These are phyloP conservation scores for Melanaphis sacchari DNA, from an alignment of 1,140 invertebrate genomes.

Conservation along the genomic window DNA sequence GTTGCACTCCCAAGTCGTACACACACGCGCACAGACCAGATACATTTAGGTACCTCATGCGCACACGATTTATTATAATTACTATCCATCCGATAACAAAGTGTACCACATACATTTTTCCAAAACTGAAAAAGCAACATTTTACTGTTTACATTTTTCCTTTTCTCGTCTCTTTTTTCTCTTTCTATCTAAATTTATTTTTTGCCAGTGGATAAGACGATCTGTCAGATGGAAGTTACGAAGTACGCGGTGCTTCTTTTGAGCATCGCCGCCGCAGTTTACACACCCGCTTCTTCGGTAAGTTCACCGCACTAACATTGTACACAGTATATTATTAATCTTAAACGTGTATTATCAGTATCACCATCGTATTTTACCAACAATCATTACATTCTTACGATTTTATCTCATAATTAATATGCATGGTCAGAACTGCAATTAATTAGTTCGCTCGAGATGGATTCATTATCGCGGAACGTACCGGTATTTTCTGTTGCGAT, in stretches of 20 bases:
- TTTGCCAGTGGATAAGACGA: neutral
- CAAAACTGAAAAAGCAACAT: neutral
- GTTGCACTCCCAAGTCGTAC: slow-evolving; percentile 44
- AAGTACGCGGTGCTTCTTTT: slow-evolving; percentile 22
- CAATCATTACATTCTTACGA: too few species aligned
- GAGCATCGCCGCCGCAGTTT: neutral
- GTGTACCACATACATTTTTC: neutral
- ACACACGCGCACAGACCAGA: neutral
- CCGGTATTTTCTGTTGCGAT: neutral
- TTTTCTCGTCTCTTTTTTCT: neutral
- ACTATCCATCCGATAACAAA: neutral
- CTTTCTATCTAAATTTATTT: too few species aligned
- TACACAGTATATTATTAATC: neutral
- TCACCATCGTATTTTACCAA: neutral
- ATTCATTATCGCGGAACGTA: neutral
- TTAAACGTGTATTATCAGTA: neutral
- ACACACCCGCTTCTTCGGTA: slow-evolving; percentile 16
- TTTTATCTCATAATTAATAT: neutral
- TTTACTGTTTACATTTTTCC: neutral
- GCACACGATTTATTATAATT: neutral
- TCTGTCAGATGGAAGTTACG: neutral
- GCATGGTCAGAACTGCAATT: neutral
- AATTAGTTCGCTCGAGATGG: neutral
- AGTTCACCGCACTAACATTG: neutral
- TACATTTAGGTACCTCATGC: neutral